Evolutionary conservation across 2,888 invertebrate species (phyloP).

Genomic region (Herminia tarsipennalis): DNA sequence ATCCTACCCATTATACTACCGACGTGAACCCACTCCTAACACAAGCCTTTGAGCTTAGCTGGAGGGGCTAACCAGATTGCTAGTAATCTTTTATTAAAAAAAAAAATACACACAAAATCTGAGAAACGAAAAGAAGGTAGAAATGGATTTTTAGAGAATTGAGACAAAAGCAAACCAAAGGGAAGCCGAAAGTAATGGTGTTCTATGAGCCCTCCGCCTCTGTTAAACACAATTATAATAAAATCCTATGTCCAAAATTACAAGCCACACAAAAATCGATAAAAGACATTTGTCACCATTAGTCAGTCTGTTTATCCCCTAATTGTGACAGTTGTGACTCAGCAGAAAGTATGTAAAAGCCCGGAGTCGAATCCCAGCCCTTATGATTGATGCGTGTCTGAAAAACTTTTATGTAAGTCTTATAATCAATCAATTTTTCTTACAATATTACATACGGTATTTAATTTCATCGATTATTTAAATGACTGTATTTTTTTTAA

Average conservation of each 20-base stretch:
- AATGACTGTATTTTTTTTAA: too few relatives aligned
- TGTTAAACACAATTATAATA: background rate
- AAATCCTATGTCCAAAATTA: background rate
- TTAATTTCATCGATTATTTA: constrained; percentile 1
- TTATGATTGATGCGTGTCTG: constrained; percentile 24
- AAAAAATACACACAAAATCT: too few relatives aligned
- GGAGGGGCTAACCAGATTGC: too few relatives aligned
- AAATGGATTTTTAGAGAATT: too few relatives aligned
- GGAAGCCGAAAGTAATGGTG: too few relatives aligned
- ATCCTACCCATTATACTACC: too few relatives aligned
- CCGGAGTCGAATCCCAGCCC: constrained; percentile 2
- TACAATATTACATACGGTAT: constrained; percentile 2
- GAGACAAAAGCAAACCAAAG: too few relatives aligned
- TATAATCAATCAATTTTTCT: constrained; percentile 20
- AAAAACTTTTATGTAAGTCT: constrained; percentile 14
- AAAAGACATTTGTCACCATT: background rate
- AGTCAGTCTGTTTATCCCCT: background rate
- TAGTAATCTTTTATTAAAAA: too few relatives aligned
- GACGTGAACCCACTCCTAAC: too few relatives aligned
- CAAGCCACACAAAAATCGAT: background rate
- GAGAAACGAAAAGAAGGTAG: too few relatives aligned
- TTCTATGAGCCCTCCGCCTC: background rate
- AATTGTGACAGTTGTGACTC: constrained; percentile 5
- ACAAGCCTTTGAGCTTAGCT: too few relatives aligned
- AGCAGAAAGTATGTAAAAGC: constrained; percentile 1